These are phyloP conservation scores for Petrolisthes cinctipes DNA, from an alignment of 2,888 invertebrate genomes.

Conservation along the genomic window DNA sequence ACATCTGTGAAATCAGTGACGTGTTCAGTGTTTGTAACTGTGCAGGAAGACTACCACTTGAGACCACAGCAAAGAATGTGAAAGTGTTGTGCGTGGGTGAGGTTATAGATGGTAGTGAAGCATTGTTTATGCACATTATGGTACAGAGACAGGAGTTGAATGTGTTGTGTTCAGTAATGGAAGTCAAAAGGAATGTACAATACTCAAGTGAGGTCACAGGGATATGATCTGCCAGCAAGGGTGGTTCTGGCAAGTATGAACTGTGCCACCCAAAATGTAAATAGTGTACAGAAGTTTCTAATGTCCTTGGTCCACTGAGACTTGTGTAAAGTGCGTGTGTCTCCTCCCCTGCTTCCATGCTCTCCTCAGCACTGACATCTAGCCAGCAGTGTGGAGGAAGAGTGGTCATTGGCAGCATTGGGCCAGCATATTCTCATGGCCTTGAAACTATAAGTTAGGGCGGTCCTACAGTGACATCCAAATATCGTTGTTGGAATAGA, in stretches of 20 bases:
- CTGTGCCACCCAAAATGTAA: slow-evolving; percentile 40
- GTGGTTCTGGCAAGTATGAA: background rate
- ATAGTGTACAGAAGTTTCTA: slow-evolving; percentile 64
- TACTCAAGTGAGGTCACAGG: slow-evolving; percentile 4
- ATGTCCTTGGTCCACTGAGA: slow-evolving; percentile 58
- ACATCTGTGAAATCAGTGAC: background rate
- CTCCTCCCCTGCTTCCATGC: slow-evolving; percentile 23
- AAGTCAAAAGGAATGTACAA: slow-evolving; percentile 7
- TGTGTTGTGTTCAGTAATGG: slow-evolving; percentile 12
- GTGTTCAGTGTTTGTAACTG: background rate
- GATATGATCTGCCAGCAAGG: background rate
- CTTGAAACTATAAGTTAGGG: no score
- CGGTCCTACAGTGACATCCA: no score
- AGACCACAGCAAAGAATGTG: background rate
- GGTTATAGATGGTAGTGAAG: background rate
- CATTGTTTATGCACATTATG: background rate
- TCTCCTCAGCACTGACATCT: background rate
- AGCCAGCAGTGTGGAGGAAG: no score
- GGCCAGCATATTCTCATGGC: no score
- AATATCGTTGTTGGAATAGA: no score
- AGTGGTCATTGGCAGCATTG: no score
- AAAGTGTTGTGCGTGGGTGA: background rate
- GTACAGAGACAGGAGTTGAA: slow-evolving; percentile 6
- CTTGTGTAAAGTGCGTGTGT: slow-evolving; percentile 58
- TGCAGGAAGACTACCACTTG: background rate